Evolutionary conservation across 2,113 vertebrate genomes (phyloP).

Genomic region (Engraulis encrasicolus): DNA sequence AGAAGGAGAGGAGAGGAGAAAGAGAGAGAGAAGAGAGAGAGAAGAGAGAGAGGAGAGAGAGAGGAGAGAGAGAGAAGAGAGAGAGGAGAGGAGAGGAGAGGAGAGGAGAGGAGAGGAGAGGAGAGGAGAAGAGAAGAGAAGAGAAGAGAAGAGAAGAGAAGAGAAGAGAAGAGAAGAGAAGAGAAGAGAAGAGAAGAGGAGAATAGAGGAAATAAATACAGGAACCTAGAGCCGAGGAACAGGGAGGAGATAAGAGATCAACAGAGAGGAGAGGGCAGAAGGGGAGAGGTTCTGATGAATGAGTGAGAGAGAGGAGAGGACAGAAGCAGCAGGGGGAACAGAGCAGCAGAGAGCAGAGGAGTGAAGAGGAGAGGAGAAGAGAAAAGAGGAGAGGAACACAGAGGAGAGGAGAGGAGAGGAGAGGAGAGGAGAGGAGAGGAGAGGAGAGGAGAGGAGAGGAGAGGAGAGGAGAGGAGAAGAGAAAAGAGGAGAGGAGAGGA

Average conservation of each 20-base stretch:
- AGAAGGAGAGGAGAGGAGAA: too few species aligned
- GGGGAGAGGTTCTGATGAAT: too few species aligned
- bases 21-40: constrained; percentile 73
- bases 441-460: constrained; percentile 47
- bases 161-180: background rate
- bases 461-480: background rate
- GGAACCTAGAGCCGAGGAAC: too few species aligned
- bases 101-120: background rate
- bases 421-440: constrained; percentile 57
- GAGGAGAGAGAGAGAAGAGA: background rate
- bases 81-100: constrained; percentile 64
- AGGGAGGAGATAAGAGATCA: background rate
- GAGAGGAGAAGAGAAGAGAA: constrained; percentile 56
- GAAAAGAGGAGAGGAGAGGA: constrained; percentile 63
- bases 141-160: constrained; percentile 49
- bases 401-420: background rate
- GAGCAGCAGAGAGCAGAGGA: constrained; percentile 46
- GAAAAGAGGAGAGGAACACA: constrained; percentile 64
- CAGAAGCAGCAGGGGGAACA: constrained; percentile 57
- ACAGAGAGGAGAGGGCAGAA: constrained; percentile 65
- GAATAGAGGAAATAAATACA: too few species aligned
- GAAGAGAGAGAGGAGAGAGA: background rate
- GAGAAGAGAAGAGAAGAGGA: constrained; percentile 64
- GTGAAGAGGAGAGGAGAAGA: background rate
- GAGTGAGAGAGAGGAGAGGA: too few species aligned